Base-by-base conservation (phyloP, 2,113 vertebrate genomes). In the Brachypodius melanocephalos region DNA sequence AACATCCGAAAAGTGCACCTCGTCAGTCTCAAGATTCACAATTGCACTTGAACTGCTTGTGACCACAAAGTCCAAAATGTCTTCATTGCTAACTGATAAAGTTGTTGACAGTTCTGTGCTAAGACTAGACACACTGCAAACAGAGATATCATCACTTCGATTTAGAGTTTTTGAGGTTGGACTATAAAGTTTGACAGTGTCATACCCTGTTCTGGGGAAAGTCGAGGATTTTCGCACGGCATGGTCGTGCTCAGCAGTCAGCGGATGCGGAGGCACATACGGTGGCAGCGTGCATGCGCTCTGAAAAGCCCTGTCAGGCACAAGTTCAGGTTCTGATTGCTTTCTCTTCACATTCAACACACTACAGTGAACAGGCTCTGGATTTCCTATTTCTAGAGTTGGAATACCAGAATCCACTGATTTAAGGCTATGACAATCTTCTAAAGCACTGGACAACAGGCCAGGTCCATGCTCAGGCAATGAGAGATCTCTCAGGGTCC, bases 361-460 rank as follows among this genome's bases (percentile, higher is more conserved):
- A 3, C 93, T 85, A 81, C 98, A 98, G 90, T 97, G 96, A 61
- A 98, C 94, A 12, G 98, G 98, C 82, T 99, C 98, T 0, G 99
- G 98, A 87, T 99, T 98, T 88, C 98, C 97, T 68, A 99, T 98
- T 97, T 99, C 99, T 40, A 99, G 98, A 13, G 98, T 99, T 4
- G 99, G 99, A 87, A 99, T 99, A 45, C 99, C 99, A 0, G 99
- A 99, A 97, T 99, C 99, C 95, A 98, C 98, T 4, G 99, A 99
- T 43, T 97, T 97, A 85, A 98, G 97, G 95, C 99, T 99, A 80
- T 96, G 96, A 87, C 95, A 96, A 80, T 99, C 99, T 63, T 98
- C 98, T 25, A 97, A 81, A 59, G 95, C 91, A 20, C 92, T 78
- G 7, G 94, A 92, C 19, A 93, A 96, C 87, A 94, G 96, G 61